Evolutionary conservation across 2,113 vertebrate species (phyloP), one percentile per base, ranked within the genome.

Genomic region (Diadophis punctatus): DNA sequence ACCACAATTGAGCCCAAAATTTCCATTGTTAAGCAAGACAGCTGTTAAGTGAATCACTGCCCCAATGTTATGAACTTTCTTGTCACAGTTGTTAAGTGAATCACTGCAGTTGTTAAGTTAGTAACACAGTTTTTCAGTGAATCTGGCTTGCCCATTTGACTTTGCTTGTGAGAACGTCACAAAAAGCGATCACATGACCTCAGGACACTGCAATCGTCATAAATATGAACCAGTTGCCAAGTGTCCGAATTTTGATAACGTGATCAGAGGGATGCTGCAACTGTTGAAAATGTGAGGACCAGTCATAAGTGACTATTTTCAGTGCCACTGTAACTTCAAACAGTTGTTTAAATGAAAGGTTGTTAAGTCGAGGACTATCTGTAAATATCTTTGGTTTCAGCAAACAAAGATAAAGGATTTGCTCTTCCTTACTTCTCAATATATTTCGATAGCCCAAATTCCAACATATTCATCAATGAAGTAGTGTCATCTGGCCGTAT

Each of bases 381-480:
- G 3, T 18, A 49, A 91, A 60, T 92, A 4, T 0, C 86, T 84
- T 86, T 80, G 86, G 4, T 86, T 20, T 55, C 9, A 18, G 25
- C 55, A 60, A 27, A 52, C 1, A 48, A 48, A 52, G 63, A n/a
- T 23, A 52, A 51, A 1, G 94, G 1, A 86, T 11, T 22, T 94
- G 30, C 8, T 43, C 8, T 3, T 92, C 87, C 98, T 98, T 98
- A 99, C 99, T 98, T 97, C 0, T 98, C 96, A 51, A 98, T 92
- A 80, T 96, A 98, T 95, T 98, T 98, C 91, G 97, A 95, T 0
- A 99, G 96, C 90, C 98, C 98, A 25, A 97, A 96, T 10, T 99
- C 98, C 97, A 99, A 0, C 96, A 99, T 98, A 92, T 96, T 97
- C 89, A 95, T 91, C 80, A 99, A 97, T 5, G 97, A 98, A 30